phyloP scores from a whole-genome alignment of 1,140 invertebrate species.

The Mizuhopecten yessoensis region DNA sequence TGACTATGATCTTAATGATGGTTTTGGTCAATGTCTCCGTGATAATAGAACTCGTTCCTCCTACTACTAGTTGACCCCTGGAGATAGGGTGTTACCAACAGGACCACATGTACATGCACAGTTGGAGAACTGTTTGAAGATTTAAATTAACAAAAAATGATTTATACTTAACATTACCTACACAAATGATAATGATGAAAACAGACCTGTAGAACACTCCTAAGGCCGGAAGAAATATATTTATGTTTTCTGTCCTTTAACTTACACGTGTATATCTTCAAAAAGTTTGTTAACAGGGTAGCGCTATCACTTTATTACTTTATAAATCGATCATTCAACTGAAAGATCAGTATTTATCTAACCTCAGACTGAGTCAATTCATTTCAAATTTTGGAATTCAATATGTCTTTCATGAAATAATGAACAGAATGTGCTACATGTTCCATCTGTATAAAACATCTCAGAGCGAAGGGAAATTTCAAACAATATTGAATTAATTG shows the following conservation, averaged over 20 bases:
- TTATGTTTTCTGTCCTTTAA: background rate
- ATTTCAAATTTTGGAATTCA: too few species aligned
- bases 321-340: too few species aligned
- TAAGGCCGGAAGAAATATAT: background rate
- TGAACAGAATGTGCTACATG: too few species aligned
- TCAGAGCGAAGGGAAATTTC: too few species aligned
- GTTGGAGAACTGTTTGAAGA: background rate
- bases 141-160: background rate
- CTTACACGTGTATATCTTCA: background rate
- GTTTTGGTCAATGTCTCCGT: background rate
- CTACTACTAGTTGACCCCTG: background rate
- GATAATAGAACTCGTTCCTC: background rate
- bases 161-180: background rate
- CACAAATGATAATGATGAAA: background rate
- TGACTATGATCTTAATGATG: background rate
- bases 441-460: too few species aligned
- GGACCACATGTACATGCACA: background rate
- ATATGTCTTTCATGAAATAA: too few species aligned
- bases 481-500: too few species aligned
- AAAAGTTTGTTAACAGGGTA: background rate
- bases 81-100: background rate
- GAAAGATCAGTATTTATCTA: too few species aligned
- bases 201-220: background rate
- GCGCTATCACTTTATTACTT: too few species aligned
- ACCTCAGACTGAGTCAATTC: too few species aligned